Base-by-base conservation (phyloP, 2,888 invertebrate genomes). In the Cosmia trapezina region DNA sequence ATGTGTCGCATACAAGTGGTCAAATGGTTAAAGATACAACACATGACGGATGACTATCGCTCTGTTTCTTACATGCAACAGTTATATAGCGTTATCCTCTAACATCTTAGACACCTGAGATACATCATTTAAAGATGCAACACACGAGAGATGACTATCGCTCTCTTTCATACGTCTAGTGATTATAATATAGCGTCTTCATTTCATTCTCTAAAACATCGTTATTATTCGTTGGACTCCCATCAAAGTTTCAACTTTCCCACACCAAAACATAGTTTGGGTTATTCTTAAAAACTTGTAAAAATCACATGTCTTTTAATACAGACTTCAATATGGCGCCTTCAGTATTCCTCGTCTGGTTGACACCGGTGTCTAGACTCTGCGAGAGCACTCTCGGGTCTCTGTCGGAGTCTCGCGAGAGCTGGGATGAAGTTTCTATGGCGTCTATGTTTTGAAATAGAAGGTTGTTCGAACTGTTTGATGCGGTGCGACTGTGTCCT, bases 321-420 rank as follows among this genome's bases (percentile, higher is more conserved):
- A 96, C 96, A 70, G 96, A 94, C 81, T 96, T 96, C 73, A 96
- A 77, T 60, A 96, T 96, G 37, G 96, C 95, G 9, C 96, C 94
- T 72, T 96, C 96, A 0, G 93, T 96, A 77, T 96, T 95, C 33
- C 96, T 91, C 0, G 93, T 94, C 70, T 96, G 96, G 53, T 93
- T 96, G 33, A 96, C 93, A 0, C 96, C 96, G 0, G 95, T 94
- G 71, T 96, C 96, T 11, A 95, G 76, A 1, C 86, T 84, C 51
- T 65, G 89, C 12, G 73, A 85, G 43, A 88, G 66, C 0, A 89
- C 89, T 43, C 83, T 83, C 0, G 81, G 88, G 51, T 87, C 88
- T 62, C 84, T 84, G 71, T 91, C 92, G 0, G 94, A 93, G 0
- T 94, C 93, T 14, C 90, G 80, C 19, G 94, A 94, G 3, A 90